Percentiles rank a stretch among this genome's conserved stretches.
Evolutionary conservation across 2,888 invertebrate species (phyloP).

Genomic region (Automeris io): DNA sequence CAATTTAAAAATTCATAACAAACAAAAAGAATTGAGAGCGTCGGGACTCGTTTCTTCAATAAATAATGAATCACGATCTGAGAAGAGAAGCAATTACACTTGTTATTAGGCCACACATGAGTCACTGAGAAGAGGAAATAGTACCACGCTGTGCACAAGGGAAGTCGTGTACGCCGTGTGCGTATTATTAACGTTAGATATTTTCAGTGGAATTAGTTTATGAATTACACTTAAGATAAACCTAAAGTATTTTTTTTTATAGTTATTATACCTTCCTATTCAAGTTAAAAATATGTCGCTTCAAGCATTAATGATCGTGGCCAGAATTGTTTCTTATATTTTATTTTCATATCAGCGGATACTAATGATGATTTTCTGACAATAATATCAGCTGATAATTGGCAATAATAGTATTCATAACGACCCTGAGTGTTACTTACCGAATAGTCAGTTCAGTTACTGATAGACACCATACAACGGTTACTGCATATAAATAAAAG

Average conservation of each 20-base stretch:
- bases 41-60: slow-evolving; percentile 43
- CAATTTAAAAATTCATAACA: slow-evolving; percentile 58
- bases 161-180: not conserved
- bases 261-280: too few species aligned
- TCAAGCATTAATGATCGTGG: too few species aligned
- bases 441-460: too few species aligned
- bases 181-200: not conserved
- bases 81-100: slow-evolving; percentile 69
- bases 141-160: slow-evolving; percentile 28
- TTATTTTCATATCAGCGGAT: too few species aligned
- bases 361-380: too few species aligned
- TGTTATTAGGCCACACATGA: slow-evolving; percentile 57
- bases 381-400: too few species aligned
- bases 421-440: too few species aligned
- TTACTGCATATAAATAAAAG: too few species aligned
- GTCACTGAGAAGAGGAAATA: slow-evolving; percentile 45
- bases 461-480: too few species aligned
- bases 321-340: too few species aligned
- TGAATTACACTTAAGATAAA: not conserved
- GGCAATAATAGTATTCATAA: too few species aligned
- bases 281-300: too few species aligned
- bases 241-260: not conserved
- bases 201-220: not conserved
- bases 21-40: slow-evolving; percentile 48
- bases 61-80: slow-evolving; percentile 70